Base-by-base conservation (phyloP, 2,797 vertebrate genomes). In the Betta splendens region DNA sequence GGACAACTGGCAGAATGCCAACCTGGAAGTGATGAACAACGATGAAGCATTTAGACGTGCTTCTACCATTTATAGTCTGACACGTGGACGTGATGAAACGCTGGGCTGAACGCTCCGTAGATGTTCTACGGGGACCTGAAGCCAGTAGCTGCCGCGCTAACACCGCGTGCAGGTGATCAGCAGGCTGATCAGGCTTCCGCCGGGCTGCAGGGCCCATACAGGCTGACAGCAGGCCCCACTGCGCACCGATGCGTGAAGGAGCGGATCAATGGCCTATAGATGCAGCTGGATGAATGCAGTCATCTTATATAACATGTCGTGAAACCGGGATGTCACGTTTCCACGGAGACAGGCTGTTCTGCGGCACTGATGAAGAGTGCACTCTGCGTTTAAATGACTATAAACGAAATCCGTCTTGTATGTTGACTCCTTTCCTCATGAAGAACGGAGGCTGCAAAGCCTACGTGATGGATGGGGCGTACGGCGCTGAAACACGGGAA, bases 391-490 rank as follows among this genome's bases (percentile, higher is more conserved):
- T 5, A 42, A n/a, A n/a, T n/a, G n/a, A n/a, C n/a, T n/a, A n/a
- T n/a, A n/a, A n/a, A n/a, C n/a, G n/a, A n/a, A n/a, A n/a, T n/a
- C n/a, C n/a, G n/a, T n/a, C n/a, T n/a, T n/a, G 18, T 15, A 1
- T 22, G 3, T 39, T 12, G 4, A 18, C n/a, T 11, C 16, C 15
- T 17, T 22, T 13, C 13, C 21, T 13, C 22, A 72, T 73, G 72
- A 52, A 46, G 20, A 23, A 26, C 29, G 11, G 32, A 64, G 23
- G 44, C 12, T 11, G 13, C 5, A 13, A 5, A 38, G 75, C 35
- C 65, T 87, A 89, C 83, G 85, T 88, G 86, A 78, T 22, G 57
- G 28, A 71, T 25, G 54, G 69, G 17, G 75, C 62, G 76, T 79
- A 40, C 64, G 31, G 25, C 11, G 3, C 32, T 11, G 70, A 5